Percentiles rank a stretch among this genome's conserved stretches.
These are phyloP conservation scores for Chrysolina americana DNA, from an alignment of 2,888 invertebrate genomes.

Conservation along the genomic window DNA sequence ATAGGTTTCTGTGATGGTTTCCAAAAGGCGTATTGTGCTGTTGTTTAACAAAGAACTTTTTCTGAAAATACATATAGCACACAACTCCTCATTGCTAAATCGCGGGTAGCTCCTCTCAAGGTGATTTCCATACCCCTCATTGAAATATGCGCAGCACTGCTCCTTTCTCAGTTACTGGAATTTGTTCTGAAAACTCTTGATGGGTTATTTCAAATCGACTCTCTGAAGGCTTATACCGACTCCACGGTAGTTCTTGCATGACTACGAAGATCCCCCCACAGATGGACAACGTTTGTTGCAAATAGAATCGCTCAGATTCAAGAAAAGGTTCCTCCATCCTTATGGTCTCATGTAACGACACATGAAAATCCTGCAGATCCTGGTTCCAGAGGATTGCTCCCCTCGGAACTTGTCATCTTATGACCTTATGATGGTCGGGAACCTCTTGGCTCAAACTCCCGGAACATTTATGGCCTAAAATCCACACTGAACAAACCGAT, in stretches of 20 bases:
- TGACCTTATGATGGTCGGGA: not conserved
- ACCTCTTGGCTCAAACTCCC: not conserved
- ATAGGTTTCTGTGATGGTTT: too few relatives aligned
- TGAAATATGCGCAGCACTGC: too few relatives aligned
- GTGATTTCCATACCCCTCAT: conserved; percentile 39
- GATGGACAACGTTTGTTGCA: conserved; percentile 36
- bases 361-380: too few relatives aligned
- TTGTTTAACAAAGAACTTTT: not conserved
- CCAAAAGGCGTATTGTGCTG: not conserved
- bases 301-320: conserved; percentile 32
- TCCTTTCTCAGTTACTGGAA: too few relatives aligned
- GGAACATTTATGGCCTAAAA: not conserved
- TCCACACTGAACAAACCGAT: conserved; percentile 4
- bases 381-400: too few relatives aligned
- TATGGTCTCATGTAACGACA: too few relatives aligned
- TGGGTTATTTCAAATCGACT: too few relatives aligned
- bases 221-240: too few relatives aligned
- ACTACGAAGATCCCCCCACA: conserved; percentile 26
- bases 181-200: too few relatives aligned
- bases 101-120: conserved; percentile 42
- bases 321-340: too few relatives aligned
- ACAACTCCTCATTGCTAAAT: conserved; percentile 35
- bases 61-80: too few relatives aligned
- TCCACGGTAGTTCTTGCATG: conserved; percentile 34
- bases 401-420: not conserved